A percentile compares a stretch with the other conserved stretches of the same genome.
Evolutionary conservation across 2,113 vertebrate species (phyloP).

Genomic region (Lynx canadensis): DNA sequence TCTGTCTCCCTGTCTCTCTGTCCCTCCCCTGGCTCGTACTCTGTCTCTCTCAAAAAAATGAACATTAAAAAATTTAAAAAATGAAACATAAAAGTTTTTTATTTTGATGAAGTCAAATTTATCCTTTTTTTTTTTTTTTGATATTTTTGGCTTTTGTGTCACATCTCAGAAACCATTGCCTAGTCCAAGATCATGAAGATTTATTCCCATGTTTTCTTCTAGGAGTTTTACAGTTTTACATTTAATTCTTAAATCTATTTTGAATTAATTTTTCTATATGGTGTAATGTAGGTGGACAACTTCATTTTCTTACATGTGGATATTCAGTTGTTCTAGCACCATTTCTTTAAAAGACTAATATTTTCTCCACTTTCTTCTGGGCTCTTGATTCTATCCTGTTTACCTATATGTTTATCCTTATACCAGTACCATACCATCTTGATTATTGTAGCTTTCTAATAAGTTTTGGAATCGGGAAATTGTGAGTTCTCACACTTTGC

Average conservation of each 20-base stretch:
- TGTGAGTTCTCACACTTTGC: neutral
- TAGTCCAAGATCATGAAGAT: neutral
- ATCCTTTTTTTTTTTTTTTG: neutral
- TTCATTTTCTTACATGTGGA: conserved; percentile 1
- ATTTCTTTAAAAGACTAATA: neutral
- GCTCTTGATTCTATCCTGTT: neutral
- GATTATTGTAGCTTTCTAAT: neutral
- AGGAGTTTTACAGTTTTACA: neutral
- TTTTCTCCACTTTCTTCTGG: neutral
- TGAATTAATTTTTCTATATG: conserved; percentile 28
- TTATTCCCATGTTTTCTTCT: neutral
- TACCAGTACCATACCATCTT: neutral
- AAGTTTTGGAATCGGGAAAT: neutral
- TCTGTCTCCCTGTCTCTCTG: too few species aligned
- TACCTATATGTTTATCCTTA: neutral
- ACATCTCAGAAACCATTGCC: neutral
- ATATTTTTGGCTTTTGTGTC: neutral
- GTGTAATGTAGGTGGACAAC: neutral
- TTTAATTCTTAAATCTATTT: conserved; percentile 46
- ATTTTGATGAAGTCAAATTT: conserved; percentile 36
- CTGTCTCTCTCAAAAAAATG: too few species aligned
- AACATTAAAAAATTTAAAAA: too few species aligned
- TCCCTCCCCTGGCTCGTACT: too few species aligned
- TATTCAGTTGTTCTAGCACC: neutral
- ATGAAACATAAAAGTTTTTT: neutral